A percentile compares a stretch with the other conserved stretches of the same genome.
Conservation (phyloP, 2,113 vertebrate genomes). For the Calonectris borealis region DNA sequence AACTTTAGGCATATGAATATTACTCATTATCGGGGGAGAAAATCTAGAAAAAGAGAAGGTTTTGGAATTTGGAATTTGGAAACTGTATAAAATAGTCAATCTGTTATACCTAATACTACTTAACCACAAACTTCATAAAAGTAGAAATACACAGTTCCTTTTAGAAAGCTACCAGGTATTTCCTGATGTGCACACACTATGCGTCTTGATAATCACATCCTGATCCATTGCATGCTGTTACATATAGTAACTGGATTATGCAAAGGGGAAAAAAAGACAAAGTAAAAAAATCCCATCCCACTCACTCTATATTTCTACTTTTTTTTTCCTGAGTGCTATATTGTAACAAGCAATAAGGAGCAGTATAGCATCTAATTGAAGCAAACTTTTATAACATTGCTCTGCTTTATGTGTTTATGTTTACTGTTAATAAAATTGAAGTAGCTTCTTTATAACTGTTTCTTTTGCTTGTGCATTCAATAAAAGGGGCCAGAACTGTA, state of each 20-base stretch:
- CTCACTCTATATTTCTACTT: neutral
- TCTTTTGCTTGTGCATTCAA: neutral
- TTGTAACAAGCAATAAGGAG: neutral
- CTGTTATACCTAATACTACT: neutral
- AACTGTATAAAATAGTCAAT: neutral
- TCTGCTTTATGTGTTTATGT: neutral
- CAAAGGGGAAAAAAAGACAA: neutral
- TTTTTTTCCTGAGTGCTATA: neutral
- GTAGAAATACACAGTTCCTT: neutral
- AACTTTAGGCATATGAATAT: neutral
- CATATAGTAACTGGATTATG: slow-evolving; percentile 33
- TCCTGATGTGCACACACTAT: slow-evolving; percentile 16
- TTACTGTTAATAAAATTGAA: neutral
- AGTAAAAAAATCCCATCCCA: neutral
- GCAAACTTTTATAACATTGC: neutral
- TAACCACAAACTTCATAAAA: slow-evolving; percentile 16
- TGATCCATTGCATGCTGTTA: slow-evolving; percentile 48
- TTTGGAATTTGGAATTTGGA: neutral
- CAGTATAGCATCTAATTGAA: neutral
- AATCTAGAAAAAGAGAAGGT: neutral
- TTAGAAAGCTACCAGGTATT: slow-evolving; percentile 26
- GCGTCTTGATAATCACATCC: slow-evolving; percentile 40
- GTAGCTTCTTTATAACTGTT: neutral
- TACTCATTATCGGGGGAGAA: neutral
- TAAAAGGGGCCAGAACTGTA: neutral